Evolutionary conservation across 2,888 invertebrate species (phyloP), one percentile per base, ranked within the genome.

Genomic region (Xanthia togata): DNA sequence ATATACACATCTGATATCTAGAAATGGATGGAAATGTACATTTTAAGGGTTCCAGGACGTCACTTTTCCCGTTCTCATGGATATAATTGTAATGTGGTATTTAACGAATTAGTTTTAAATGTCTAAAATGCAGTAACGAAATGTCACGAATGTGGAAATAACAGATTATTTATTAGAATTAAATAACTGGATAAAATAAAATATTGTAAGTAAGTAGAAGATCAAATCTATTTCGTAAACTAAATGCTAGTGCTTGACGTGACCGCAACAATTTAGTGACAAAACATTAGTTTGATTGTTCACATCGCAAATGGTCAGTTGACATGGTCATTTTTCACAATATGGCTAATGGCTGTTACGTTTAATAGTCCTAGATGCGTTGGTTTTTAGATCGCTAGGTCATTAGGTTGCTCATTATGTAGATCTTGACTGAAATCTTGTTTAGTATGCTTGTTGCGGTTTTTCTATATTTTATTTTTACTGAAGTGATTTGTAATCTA

Each of bases 301-400:
- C 53, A 31, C 73, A 57, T 78, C 70, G 57, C 83, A 86, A 86
- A 73, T 79, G 70, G 69, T 65, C 82, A 70, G 63, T 75, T 81
- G 76, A 78, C 83, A 75, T 83, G 76, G 79, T 31, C 67, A 70
- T 63, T 44, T 78, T 71, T 59, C 53, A 26, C 67, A 69, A 79
- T 73, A 41, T 14, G 20, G 59, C 59, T 82, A 82, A 82, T 84
- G 69, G 26, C 47, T 71, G 70, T 62, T 68, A 83, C 76, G 73
- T 85, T 77, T 63, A 83, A 84, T 77, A 67, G 55, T 70, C 26
- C 35, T 64, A 74, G 79, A 81, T 78, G 67, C 77, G 67, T 83
- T 62, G 71, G 59, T 70, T 83, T 84, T 68, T 83, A 70, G 80
- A 70, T 75, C 80, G 80, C 64, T 70, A 71, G 70, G 64, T 71